phyloP scores from a whole-genome alignment of 2,888 invertebrate genomes.

The Imbricaverruca yamaguchii region DNA sequence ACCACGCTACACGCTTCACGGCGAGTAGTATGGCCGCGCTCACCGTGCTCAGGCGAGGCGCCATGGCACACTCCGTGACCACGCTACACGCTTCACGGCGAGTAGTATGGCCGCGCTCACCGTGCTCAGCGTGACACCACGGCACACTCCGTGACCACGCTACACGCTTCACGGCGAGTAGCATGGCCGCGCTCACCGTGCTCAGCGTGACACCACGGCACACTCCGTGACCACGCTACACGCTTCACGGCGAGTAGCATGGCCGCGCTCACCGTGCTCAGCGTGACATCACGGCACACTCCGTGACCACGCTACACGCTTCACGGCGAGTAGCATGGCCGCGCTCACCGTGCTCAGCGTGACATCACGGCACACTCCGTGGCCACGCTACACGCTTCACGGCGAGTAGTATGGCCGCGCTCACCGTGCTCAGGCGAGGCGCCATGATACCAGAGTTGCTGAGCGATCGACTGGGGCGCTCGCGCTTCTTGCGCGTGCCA shows the following conservation, averaged over 20 bases:
- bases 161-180: too few relatives aligned
- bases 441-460: slow-evolving; percentile 20
- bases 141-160: too few relatives aligned
- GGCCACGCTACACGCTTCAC: too few relatives aligned
- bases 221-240: too few relatives aligned
- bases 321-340: too few relatives aligned
- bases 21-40: too few relatives aligned
- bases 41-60: slow-evolving; percentile 17
- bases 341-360: neutral
- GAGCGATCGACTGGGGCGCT: slow-evolving; percentile 8
- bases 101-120: neutral
- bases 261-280: neutral
- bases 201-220: neutral
- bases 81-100: too few relatives aligned
- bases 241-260: too few relatives aligned
- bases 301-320: too few relatives aligned
- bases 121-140: neutral
- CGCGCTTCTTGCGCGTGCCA: slow-evolving; percentile 26
- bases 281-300: neutral
- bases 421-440: slow-evolving; percentile 16
- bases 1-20: too few relatives aligned
- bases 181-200: neutral
- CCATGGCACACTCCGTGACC: neutral
- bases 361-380: too few relatives aligned
- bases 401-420: too few relatives aligned